Percentiles rank a stretch among this genome's conserved stretches.
Evolutionary conservation across 2,888 invertebrate species (phyloP).

Genomic region (Onthophagus sagittarius): DNA sequence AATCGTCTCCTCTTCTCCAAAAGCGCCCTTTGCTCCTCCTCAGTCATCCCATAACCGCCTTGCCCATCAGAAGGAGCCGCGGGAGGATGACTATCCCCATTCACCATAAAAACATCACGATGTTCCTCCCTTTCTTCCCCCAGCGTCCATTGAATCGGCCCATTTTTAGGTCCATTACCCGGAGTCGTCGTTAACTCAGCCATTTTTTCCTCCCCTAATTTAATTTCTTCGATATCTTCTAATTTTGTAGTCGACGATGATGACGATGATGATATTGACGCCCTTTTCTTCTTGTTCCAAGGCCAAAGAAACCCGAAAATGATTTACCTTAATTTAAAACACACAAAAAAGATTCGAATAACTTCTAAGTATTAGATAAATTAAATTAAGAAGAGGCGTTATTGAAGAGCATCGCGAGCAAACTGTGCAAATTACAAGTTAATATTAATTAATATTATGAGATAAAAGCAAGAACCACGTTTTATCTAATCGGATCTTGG

Average conservation of each 20-base stretch:
- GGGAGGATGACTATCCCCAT: conserved; percentile 40
- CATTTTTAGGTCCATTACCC: conserved; percentile 26
- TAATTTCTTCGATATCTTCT: neutral
- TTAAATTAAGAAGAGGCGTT: neutral
- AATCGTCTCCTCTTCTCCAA: conserved; percentile 41
- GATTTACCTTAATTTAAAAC: neutral
- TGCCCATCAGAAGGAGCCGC: conserved; percentile 48
- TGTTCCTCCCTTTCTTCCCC: conserved; percentile 42
- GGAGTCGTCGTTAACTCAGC: conserved; percentile 45
- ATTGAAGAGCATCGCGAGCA: neutral
- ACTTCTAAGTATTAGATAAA: no score
- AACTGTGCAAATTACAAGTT: neutral
- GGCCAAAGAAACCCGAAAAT: conserved; percentile 10
- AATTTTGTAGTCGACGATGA: no score
- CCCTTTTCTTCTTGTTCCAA: conserved; percentile 3
- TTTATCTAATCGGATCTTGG: neutral
- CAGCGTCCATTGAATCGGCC: conserved; percentile 37
- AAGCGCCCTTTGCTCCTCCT: conserved; percentile 37
- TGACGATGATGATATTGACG: neutral
- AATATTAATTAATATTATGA: neutral
- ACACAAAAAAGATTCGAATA: neutral
- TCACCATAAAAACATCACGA: conserved; percentile 53
- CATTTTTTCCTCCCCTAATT: conserved; percentile 44
- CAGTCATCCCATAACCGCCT: conserved; percentile 36
- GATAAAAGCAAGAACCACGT: neutral